phyloP scores from a whole-genome alignment of 2,888 invertebrate genomes.

The Calameuta filiformis region DNA sequence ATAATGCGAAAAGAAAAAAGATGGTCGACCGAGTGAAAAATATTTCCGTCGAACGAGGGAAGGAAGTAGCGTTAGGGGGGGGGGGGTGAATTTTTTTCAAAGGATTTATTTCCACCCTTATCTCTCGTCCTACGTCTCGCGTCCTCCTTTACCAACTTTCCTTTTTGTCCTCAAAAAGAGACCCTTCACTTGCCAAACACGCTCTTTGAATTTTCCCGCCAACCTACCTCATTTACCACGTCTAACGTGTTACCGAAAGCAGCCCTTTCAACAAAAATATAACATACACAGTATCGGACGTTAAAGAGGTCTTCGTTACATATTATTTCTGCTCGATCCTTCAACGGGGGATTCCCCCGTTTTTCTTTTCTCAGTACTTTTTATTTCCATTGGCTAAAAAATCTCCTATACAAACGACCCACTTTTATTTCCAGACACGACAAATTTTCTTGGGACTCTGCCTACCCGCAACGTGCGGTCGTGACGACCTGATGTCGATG shows the following conservation, averaged over 20 bases:
- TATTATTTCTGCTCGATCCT: neutral
- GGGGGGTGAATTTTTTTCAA: neutral
- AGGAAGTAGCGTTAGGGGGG: neutral
- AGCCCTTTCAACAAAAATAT: neutral
- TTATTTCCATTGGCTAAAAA: neutral
- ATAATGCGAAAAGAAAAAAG: neutral
- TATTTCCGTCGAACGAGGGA: neutral
- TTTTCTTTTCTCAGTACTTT: neutral
- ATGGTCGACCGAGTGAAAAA: neutral
- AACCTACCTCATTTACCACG: neutral
- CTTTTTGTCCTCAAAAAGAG: neutral
- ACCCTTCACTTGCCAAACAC: neutral
- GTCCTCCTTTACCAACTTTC: neutral
- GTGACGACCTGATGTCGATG: slow-evolving; percentile 56
- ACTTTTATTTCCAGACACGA: slow-evolving; percentile 69
- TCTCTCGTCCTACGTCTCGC: neutral
- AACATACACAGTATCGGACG: neutral
- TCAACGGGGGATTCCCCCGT: neutral
- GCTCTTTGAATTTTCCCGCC: neutral
- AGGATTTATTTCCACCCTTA: neutral
- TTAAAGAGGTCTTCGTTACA: neutral
- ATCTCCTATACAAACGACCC: neutral
- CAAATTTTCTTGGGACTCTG: slow-evolving; percentile 80
- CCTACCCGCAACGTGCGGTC: slow-evolving; percentile 76
- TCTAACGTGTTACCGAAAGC: neutral